Percentiles rank a stretch among this genome's conserved stretches.
phyloP scores from a whole-genome alignment of 2,888 invertebrate genomes.

The Aproaerema taeniolella region DNA sequence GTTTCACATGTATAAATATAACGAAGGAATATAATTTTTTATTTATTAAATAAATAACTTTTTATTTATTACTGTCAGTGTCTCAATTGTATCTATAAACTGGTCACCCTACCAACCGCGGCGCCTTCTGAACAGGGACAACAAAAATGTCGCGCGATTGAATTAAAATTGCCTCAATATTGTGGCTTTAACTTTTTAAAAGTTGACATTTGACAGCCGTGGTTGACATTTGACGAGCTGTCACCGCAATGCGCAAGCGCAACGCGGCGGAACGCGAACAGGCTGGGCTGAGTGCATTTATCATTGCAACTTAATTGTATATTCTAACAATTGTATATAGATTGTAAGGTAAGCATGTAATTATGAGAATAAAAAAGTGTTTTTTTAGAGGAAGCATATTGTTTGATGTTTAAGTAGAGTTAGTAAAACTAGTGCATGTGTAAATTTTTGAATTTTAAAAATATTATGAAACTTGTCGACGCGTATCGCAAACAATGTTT shows the following conservation, averaged over 20 bases:
- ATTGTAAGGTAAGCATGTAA: not conserved
- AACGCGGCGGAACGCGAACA: conserved; percentile 24
- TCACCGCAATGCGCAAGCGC: conserved; percentile 37
- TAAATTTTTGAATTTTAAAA: no score
- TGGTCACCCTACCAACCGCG: no score
- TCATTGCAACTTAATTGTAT: conserved; percentile 14
- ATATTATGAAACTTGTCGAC: not conserved
- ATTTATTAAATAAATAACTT: no score
- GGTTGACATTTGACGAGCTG: conserved; percentile 47
- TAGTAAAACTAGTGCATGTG: no score
- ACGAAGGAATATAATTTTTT: no score
- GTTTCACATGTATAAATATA: no score
- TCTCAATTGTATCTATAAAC: no score
- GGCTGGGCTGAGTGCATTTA: conserved; percentile 10
- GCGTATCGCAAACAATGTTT: not conserved
- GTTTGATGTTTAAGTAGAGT: no score
- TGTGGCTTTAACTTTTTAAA: conserved; percentile 60
- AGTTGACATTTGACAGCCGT: conserved; percentile 69
- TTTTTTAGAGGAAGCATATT: no score
- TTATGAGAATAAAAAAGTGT: not conserved
- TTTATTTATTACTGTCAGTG: no score
- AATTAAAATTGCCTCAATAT: conserved; percentile 69
- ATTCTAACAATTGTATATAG: conserved; percentile 1
- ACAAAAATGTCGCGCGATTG: conserved; percentile 58
- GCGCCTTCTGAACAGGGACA: conserved; percentile 37